phyloP scores from a whole-genome alignment of 2,797 vertebrate genomes.

The Esox lucius region DNA sequence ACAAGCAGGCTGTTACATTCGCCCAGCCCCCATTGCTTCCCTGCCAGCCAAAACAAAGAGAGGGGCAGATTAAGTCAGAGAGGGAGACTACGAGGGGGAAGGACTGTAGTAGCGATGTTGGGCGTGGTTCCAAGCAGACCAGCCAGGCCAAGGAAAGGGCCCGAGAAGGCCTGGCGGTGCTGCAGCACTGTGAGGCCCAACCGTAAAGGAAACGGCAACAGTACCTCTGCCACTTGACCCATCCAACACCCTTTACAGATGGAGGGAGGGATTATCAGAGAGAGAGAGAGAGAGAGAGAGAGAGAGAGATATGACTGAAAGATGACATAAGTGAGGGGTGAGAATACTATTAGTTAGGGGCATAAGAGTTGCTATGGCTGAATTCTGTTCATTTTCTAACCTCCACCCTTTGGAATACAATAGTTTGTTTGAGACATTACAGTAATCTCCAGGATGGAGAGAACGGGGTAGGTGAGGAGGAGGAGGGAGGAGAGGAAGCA shows the following conservation, averaged over 20 bases:
- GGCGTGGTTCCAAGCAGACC: conserved; percentile 20
- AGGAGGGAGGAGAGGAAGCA: conserved; percentile 14
- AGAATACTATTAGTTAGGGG: background rate
- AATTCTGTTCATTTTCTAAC: too few species aligned
- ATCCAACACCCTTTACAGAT: conserved; percentile 50
- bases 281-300: conserved; percentile 33
- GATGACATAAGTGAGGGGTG: background rate
- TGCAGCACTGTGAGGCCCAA: conserved; percentile 36
- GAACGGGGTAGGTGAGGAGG: conserved; percentile 5
- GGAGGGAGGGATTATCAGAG: conserved; percentile 30
- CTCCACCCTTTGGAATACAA: background rate
- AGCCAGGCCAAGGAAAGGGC: conserved; percentile 31
- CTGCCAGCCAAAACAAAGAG: conserved; percentile 16
- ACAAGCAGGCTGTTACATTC: background rate
- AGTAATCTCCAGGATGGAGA: conserved; percentile 7
- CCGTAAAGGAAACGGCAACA: conserved; percentile 54
- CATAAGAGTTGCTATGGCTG: conserved; percentile 7
- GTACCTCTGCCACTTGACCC: conserved; percentile 66
- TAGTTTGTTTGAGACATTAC: conserved; percentile 53
- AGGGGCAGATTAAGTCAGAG: conserved; percentile 13
- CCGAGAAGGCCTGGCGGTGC: conserved; percentile 36
- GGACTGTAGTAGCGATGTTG: conserved; percentile 25
- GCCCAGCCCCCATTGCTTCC: conserved; percentile 1
- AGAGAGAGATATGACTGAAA: conserved; percentile 14
- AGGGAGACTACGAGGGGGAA: conserved; percentile 24